These are phyloP conservation scores for Dromaius novaehollandiae DNA, from an alignment of 2,113 vertebrate genomes.

Conservation along the genomic window DNA sequence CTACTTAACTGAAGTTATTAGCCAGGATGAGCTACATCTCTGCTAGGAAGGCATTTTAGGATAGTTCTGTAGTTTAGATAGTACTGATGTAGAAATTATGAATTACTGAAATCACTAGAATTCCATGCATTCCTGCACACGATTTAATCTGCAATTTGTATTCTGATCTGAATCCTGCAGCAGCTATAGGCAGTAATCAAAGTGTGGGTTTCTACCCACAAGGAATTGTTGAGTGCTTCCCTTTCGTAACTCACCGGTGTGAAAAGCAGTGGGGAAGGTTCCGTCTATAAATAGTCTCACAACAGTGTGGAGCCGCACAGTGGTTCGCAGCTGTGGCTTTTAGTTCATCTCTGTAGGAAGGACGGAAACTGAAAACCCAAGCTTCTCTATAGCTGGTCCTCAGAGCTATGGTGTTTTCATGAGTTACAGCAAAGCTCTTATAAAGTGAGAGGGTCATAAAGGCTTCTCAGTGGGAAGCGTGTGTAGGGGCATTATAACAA, in stretches of 20 bases:
- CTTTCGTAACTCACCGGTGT: not conserved
- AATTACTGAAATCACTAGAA: not conserved
- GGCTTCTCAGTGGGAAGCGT: not conserved
- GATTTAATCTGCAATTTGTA: not conserved
- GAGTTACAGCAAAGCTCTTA: not conserved
- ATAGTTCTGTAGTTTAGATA: not conserved
- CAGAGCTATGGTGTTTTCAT: not conserved
- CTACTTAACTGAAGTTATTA: not conserved
- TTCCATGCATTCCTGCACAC: not conserved
- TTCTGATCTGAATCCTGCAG: not conserved
- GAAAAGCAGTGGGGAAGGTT: not conserved
- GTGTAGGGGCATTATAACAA: not conserved
- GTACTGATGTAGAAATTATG: not conserved
- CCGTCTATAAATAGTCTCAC: not conserved
- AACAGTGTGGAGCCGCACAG: not conserved
- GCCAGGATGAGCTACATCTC: fast-evolving
- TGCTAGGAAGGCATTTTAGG: not conserved
- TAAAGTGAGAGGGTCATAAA: not conserved
- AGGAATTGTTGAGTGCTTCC: not conserved
- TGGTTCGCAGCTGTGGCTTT: not conserved
- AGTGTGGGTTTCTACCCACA: not conserved
- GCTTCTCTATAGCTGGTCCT: not conserved
- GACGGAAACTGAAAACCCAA: not conserved
- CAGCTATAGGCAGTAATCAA: not conserved
- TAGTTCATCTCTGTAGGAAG: not conserved